These are phyloP conservation scores for Glaucidium brasilianum DNA, from an alignment of 2,113 vertebrate species.

Conservation along the genomic window DNA sequence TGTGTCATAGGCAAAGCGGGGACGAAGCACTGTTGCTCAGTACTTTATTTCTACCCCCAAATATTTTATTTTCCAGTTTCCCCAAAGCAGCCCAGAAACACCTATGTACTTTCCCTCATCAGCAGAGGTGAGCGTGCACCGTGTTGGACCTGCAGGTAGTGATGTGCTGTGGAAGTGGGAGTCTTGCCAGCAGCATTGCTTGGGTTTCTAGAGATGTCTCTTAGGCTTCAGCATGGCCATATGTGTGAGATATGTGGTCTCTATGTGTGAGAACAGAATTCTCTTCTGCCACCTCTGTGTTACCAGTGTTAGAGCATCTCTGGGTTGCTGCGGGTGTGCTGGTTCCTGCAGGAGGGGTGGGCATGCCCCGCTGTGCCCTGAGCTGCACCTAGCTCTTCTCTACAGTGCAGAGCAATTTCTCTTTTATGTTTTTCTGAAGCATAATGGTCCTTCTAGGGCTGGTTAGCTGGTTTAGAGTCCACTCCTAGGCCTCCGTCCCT, in stretches of 20 bases:
- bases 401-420: background rate
- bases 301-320: background rate
- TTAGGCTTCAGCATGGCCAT: accelerated
- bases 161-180: background rate
- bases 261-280: background rate
- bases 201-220: background rate
- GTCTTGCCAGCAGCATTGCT: background rate
- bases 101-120: background rate
- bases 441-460: background rate
- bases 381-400: background rate
- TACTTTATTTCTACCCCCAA: background rate
- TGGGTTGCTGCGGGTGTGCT: background rate
- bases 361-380: accelerated
- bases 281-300: background rate
- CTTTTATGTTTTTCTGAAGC: background rate
- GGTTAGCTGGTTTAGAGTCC: background rate
- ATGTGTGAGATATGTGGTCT: background rate
- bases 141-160: background rate
- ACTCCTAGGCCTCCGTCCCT: background rate
- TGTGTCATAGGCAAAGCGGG: background rate
- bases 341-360: background rate
- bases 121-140: background rate
- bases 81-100: too few species aligned
- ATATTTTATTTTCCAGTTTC: background rate
- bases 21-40: background rate